Conservation (phyloP, 2,113 vertebrate species). For the Misgurnus anguillicaudatus region DNA sequence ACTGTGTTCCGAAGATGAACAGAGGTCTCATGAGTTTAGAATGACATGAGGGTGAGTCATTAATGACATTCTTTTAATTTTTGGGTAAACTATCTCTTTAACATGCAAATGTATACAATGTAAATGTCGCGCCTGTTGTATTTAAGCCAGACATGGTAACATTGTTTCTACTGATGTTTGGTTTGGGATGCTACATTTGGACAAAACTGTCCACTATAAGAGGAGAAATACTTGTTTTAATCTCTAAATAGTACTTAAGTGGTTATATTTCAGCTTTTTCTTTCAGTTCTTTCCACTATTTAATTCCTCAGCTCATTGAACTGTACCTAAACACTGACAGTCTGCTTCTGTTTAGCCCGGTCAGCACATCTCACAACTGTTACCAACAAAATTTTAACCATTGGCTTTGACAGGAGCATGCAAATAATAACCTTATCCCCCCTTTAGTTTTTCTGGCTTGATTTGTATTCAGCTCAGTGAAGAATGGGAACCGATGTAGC, state of each 20-base stretch:
- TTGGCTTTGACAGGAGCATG: conserved; percentile 9
- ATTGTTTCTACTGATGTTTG: too few species aligned
- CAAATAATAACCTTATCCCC: background rate
- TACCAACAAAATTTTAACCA: conserved; percentile 26
- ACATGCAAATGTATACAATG: too few species aligned
- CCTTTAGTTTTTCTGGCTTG: background rate
- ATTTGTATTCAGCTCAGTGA: conserved; percentile 52
- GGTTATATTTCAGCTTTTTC: background rate
- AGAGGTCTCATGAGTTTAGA: too few species aligned
- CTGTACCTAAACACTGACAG: background rate
- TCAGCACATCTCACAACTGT: conserved; percentile 16
- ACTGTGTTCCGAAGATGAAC: too few species aligned
- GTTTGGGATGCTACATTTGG: too few species aligned
- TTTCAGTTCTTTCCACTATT: background rate
- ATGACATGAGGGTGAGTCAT: too few species aligned
- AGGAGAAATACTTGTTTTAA: background rate
- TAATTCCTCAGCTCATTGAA: conserved; percentile 13
- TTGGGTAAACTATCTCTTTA: too few species aligned
- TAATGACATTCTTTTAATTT: too few species aligned
- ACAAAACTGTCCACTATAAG: background rate
- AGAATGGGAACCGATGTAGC: conserved; percentile 50
- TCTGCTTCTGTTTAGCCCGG: background rate
- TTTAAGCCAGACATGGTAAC: too few species aligned
- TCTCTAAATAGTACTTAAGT: background rate
- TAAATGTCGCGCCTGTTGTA: too few species aligned